These are phyloP conservation scores for Hydrochoerus hydrochaeris DNA, from an alignment of 2,113 vertebrate genomes.

Conservation along the genomic window DNA sequence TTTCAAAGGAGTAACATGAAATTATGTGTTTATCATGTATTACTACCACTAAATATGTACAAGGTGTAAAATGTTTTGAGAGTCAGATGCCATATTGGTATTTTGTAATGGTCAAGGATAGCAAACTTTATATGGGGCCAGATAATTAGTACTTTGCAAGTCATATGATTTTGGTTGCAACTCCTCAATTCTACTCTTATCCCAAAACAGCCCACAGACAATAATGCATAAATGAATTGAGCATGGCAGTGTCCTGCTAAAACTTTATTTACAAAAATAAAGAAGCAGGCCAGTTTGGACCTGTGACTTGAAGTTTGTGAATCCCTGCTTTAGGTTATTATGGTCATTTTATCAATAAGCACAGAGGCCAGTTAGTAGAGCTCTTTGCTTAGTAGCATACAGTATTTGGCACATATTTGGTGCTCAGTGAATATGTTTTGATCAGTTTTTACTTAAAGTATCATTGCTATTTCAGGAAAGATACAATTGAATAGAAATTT, in stretches of 20 bases:
- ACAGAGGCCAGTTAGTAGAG: background rate
- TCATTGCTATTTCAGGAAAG: conserved; percentile 5
- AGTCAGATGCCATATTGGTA: background rate
- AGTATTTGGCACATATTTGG: background rate
- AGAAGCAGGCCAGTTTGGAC: background rate
- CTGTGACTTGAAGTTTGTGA: background rate
- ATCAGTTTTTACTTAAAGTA: background rate
- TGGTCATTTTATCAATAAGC: background rate
- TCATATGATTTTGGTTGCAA: background rate
- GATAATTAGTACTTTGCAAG: background rate
- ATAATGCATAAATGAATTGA: background rate
- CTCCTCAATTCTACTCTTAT: background rate
- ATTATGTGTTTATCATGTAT: background rate
- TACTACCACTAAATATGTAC: background rate
- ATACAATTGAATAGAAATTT: background rate
- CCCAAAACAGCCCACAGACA: background rate
- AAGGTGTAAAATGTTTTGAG: background rate
- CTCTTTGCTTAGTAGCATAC: background rate
- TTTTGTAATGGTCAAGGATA: background rate
- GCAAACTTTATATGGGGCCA: background rate
- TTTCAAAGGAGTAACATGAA: conserved; percentile 23
- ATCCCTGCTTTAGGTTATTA: background rate
- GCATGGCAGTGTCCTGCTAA: background rate
- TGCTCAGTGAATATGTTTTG: background rate
- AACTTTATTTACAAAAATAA: conserved; percentile 35